Conservation (phyloP, 1,140 invertebrate species). For the Diabrotica virgifera region DNA sequence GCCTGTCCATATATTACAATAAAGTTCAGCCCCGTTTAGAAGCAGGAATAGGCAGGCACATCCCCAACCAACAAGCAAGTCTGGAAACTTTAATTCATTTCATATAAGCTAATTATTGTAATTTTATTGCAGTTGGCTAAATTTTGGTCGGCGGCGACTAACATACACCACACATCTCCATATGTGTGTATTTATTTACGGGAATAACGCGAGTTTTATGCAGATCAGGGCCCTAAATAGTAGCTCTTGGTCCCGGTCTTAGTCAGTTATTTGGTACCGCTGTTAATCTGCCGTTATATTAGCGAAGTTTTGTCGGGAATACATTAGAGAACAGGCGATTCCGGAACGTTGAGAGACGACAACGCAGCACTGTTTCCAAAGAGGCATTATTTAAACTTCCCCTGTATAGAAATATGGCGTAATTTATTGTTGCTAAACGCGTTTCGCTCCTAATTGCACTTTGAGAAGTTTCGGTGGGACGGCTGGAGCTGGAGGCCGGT, state of each 20-base stretch:
- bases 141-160: too few relatives aligned
- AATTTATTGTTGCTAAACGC: constrained; percentile 43
- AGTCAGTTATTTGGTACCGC: constrained; percentile 30
- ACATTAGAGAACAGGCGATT: constrained; percentile 35
- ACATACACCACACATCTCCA: not conserved
- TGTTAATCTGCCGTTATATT: constrained; percentile 44
- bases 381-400: constrained; percentile 45
- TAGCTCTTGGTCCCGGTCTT: constrained; percentile 13
- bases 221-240: constrained; percentile 24
- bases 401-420: constrained; percentile 45
- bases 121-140: too few relatives aligned
- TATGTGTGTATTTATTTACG: constrained; percentile 12
- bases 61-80: too few relatives aligned
- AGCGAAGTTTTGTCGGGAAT: constrained; percentile 43
- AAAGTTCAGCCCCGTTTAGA: too few relatives aligned
- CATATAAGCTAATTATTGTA: too few relatives aligned
- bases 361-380: constrained; percentile 27
- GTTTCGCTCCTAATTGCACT: constrained; percentile 46
- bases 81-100: too few relatives aligned
- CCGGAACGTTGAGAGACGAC: constrained; percentile 16
- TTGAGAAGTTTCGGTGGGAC: constrained; percentile 36
- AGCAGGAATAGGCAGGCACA: too few relatives aligned
- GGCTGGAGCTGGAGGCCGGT: constrained; percentile 14
- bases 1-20: too few relatives aligned
- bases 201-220: constrained; percentile 25